Evolutionary conservation across 2,797 vertebrate species (phyloP).

Genomic region (Natrix natrix): DNA sequence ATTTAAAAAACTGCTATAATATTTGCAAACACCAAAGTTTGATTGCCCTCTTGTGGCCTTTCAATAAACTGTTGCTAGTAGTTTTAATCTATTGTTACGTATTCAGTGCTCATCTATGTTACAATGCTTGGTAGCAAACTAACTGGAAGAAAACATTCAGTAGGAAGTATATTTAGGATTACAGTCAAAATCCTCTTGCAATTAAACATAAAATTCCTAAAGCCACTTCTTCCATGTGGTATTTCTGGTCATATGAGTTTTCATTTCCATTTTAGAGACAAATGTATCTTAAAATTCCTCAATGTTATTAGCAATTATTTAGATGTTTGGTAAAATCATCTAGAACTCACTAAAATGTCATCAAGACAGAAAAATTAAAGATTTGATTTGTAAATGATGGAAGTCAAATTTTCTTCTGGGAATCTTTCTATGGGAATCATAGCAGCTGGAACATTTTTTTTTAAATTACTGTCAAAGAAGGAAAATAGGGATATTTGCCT

Average conservation of each 20-base stretch:
- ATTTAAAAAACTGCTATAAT: neutral
- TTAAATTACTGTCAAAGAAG: neutral
- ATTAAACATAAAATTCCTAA: neutral
- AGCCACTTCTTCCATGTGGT: neutral
- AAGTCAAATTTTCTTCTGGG: neutral
- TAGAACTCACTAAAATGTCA: neutral
- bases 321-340: neutral
- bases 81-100: neutral
- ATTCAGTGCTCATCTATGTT: neutral
- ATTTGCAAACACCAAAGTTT: neutral
- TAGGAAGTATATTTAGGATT: neutral
- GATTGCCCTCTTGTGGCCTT: constrained; percentile 23
- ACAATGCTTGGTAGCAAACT: neutral
- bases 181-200: neutral
- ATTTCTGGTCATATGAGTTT: neutral
- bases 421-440: neutral
- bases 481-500: neutral
- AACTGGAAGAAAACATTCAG: neutral
- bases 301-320: neutral
- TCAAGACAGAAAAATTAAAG: neutral
- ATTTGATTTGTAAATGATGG: neutral
- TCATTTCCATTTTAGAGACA: neutral
- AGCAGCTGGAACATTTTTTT: neutral
- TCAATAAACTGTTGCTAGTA: neutral
- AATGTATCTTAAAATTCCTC: neutral